Percentiles rank a stretch among this genome's conserved stretches.
phyloP scores from a whole-genome alignment of 2,888 invertebrate genomes.

The Cosmorhoe ocellata region DNA sequence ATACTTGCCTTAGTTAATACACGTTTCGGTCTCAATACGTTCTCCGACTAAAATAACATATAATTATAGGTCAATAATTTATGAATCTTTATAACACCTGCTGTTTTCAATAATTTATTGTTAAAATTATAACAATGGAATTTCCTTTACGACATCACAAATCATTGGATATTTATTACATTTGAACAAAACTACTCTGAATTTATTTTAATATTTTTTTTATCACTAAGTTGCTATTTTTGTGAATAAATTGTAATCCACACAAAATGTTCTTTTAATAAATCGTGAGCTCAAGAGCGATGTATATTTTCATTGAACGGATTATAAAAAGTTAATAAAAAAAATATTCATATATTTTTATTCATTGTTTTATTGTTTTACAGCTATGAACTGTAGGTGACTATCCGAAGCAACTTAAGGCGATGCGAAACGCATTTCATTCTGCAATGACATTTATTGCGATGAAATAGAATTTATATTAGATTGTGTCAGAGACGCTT shows the following conservation, averaged over 20 bases:
- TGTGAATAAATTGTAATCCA: too few species aligned
- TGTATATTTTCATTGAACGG: too few species aligned
- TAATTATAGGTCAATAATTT: conserved; percentile 29
- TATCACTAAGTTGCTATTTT: too few species aligned
- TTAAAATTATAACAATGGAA: conserved; percentile 35
- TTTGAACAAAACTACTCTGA: conserved; percentile 26
- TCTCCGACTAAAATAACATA: conserved; percentile 19
- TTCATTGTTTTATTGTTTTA: too few species aligned
- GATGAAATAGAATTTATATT: conserved; percentile 13
- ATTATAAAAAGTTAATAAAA: too few species aligned
- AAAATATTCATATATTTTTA: too few species aligned
- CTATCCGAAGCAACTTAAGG: background rate
- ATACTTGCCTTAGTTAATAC: too few species aligned
- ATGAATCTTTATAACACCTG: conserved; percentile 32
- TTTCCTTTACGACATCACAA: conserved; percentile 36
- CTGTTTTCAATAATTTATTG: conserved; percentile 35
- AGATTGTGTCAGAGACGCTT: conserved; percentile 12
- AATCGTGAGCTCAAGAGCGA: too few species aligned
- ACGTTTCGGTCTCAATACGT: too few species aligned
- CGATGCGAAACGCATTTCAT: conserved; percentile 1
- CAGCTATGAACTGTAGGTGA: background rate
- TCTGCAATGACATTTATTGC: conserved; percentile 12
- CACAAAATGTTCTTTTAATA: background rate
- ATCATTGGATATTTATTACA: conserved; percentile 35
- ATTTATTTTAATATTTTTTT: background rate